phyloP scores from a whole-genome alignment of 1,140 invertebrate genomes.

The Diachasmimorpha longicaudata region DNA sequence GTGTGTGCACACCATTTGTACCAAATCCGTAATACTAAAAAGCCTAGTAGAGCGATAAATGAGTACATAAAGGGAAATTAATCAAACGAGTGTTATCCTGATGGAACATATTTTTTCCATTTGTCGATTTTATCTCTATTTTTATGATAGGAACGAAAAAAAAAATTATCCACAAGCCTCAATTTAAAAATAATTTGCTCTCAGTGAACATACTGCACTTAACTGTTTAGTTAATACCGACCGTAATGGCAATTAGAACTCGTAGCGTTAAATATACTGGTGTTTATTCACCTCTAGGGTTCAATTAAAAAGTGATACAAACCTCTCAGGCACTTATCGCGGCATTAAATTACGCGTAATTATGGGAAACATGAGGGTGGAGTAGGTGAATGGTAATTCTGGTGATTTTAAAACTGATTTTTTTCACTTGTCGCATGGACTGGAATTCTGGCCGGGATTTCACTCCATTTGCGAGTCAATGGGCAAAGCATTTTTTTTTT shows the following conservation, averaged over 20 bases:
- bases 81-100: no score
- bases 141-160: no score
- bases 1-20: no score
- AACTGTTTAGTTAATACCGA: conserved; percentile 10
- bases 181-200: no score
- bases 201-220: not conserved
- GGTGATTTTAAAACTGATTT: no score
- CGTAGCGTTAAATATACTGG: conserved; percentile 24
- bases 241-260: conserved; percentile 31
- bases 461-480: conserved; percentile 5
- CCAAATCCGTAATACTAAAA: no score
- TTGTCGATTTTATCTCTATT: no score
- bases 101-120: no score
- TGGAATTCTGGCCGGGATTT: not conserved
- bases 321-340: not conserved
- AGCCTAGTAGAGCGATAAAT: no score
- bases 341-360: not conserved
- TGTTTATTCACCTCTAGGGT: not conserved
- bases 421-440: not conserved
- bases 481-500: not conserved
- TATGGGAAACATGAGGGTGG: not conserved
- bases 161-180: no score
- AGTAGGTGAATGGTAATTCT: not conserved
- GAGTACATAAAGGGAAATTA: no score
- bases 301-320: not conserved